Evolutionary conservation across 2,797 vertebrate species (phyloP).

Genomic region (Anomalospiza imberbis): DNA sequence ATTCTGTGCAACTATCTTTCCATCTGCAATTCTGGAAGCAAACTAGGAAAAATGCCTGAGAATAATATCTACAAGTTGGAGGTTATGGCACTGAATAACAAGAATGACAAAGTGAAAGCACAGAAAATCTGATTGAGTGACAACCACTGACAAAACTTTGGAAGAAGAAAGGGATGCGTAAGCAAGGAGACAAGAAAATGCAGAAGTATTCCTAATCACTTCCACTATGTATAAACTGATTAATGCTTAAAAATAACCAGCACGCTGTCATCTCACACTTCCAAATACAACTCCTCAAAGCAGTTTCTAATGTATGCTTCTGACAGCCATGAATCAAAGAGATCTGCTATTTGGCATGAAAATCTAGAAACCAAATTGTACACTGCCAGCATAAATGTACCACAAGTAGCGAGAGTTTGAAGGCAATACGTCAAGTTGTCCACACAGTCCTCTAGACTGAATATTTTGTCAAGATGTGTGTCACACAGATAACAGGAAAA

Average conservation of each 20-base stretch:
- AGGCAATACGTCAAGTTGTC: slow-evolving; percentile 25
- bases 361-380: slow-evolving; percentile 40
- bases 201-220: slow-evolving; percentile 23
- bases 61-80: neutral
- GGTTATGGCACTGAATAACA: neutral
- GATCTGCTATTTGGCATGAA: slow-evolving; percentile 39
- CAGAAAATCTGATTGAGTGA: slow-evolving; percentile 12
- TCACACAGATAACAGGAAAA: neutral
- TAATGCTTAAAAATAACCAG: slow-evolving; percentile 48
- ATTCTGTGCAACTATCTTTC: neutral
- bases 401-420: neutral
- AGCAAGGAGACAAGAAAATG: slow-evolving; percentile 10
- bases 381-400: slow-evolving; percentile 26
- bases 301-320: neutral
- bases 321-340: slow-evolving; percentile 47
- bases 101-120: slow-evolving; percentile 15
- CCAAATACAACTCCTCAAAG: slow-evolving; percentile 3
- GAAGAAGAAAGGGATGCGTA: neutral
- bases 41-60: neutral
- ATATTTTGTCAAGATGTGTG: slow-evolving; percentile 24
- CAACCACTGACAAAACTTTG: slow-evolving; percentile 42
- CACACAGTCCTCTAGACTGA: neutral
- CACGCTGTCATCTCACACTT: slow-evolving; percentile 14
- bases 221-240: slow-evolving; percentile 17
- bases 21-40: neutral